These are phyloP conservation scores for Sarcophaga peregrina DNA, from an alignment of 1,140 invertebrate species.

Conservation along the genomic window DNA sequence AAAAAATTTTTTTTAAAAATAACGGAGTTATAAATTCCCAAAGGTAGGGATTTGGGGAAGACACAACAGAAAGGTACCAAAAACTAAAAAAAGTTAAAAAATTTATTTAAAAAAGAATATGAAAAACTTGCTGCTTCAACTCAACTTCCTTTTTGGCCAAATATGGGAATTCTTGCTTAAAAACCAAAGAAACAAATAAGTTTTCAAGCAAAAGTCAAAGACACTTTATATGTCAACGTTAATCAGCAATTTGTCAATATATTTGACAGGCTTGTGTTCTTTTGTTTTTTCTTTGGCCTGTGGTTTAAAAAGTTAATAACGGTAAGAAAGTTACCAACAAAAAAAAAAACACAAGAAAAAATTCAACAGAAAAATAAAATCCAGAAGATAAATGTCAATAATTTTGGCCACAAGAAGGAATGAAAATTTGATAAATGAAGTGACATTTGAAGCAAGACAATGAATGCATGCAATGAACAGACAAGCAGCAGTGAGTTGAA, in stretches of 20 bases:
- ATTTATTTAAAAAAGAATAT: not conserved
- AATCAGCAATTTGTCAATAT: conserved; percentile 30
- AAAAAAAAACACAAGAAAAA: too few species aligned
- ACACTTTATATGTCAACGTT: conserved; percentile 1
- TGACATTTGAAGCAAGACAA: too few species aligned
- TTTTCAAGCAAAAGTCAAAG: conserved; percentile 4
- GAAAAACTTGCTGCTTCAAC: not conserved
- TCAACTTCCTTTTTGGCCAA: conserved; percentile 2
- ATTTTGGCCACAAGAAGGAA: not conserved
- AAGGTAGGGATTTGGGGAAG: too few species aligned
- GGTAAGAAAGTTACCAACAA: not conserved
- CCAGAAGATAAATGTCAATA: not conserved
- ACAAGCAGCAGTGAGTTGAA: too few species aligned
- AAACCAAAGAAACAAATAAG: not conserved
- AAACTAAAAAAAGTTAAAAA: too few species aligned
- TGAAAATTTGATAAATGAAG: too few species aligned
- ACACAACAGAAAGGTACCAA: too few species aligned
- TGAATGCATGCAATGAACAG: too few species aligned
- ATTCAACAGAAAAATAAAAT: not conserved
- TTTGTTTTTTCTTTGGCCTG: not conserved
- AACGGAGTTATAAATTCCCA: too few species aligned
- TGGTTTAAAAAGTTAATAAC: not conserved
- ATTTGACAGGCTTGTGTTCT: not conserved
- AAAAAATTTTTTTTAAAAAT: too few species aligned
- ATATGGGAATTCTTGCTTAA: not conserved